Evolutionary conservation across 2,888 invertebrate species (phyloP), one percentile per base, ranked within the genome.

Genomic region (Minunthozetes semirufus): DNA sequence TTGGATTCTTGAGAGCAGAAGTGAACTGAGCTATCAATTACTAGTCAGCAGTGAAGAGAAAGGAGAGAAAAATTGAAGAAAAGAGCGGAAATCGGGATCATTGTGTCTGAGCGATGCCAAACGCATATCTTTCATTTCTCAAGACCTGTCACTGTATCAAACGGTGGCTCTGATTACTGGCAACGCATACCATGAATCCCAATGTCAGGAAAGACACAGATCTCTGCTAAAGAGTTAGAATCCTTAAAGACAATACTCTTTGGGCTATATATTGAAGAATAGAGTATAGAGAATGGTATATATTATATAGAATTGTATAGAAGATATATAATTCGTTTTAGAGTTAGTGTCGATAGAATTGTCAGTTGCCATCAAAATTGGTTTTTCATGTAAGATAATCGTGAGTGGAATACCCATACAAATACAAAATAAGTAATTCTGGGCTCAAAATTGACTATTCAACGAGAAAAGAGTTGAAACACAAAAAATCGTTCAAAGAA

Each of bases 341-440:
- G 11, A 48, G 15, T 6, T 17, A 48, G 48, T 15, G 48, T 17
- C 17, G 48, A 48, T 13, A 48, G 48, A 48, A 48, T 6, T 4
- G 9, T 11, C n/a, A n/a, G n/a, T 48, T 48, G 48, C 9, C 4
- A 48, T 48, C 48, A 56, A 22, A 56, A 56, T 56, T 56, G 56
- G 56, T 56, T 56, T 56, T 56, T 56, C 56, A 22, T 56, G 56
- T 56, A 15, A 53, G 53, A 53, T 56, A 56, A 56, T 56, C 56
- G 56, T 56, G 56, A 56, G 19, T 9, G 56, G 22, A 56, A 56
- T 56, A 22, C 19, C 6, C 4, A 56, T 56, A 56, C 56, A 19
- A 56, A 25, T 53, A 53, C 56, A 11, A 56, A 56, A 22, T 8
- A 22, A 56, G 19, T 56, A 22, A 22, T 9, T 56, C 56, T 48